Conservation (phyloP, 2,888 invertebrate genomes). For the Ennomos erosarius region DNA sequence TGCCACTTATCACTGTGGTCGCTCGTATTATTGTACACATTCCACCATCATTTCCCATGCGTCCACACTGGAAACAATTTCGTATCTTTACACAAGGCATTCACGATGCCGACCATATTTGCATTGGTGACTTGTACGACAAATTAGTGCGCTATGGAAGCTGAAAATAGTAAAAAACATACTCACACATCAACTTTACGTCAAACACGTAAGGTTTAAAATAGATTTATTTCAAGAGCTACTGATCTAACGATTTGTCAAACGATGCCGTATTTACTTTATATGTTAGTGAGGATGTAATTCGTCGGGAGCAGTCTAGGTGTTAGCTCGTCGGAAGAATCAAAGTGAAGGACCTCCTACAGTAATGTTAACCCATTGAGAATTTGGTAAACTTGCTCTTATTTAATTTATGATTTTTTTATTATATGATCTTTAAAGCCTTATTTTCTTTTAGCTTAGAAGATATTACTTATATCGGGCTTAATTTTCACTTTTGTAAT, state of each 20-base stretch:
- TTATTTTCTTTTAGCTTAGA: no score
- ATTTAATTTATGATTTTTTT: neutral
- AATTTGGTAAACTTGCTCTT: conserved; percentile 4
- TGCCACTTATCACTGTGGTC: conserved; percentile 35
- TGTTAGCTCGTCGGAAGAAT: conserved; percentile 59
- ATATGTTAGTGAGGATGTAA: conserved; percentile 70
- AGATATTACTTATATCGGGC: no score
- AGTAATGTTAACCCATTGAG: conserved; percentile 28
- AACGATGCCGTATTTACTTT: conserved; percentile 73
- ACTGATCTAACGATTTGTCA: conserved; percentile 66
- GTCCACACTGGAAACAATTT: conserved; percentile 75
- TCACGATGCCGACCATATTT: conserved; percentile 77
- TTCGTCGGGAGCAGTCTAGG: conserved; percentile 67
- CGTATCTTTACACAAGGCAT: conserved; percentile 80
- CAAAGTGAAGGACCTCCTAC: conserved; percentile 56
- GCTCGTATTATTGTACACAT: conserved; percentile 36
- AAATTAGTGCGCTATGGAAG: conserved; percentile 72
- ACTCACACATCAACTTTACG: conserved; percentile 25
- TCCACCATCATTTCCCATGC: conserved; percentile 69
- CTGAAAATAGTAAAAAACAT: conserved; percentile 61
- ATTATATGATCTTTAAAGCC: no score
- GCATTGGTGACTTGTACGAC: conserved; percentile 79
- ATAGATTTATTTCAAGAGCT: conserved; percentile 44
- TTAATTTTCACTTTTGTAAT: no score
- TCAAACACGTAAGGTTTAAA: conserved; percentile 34